These are phyloP conservation scores for Pangasius macronema DNA, from an alignment of 2,797 vertebrate genomes.

Conservation along the genomic window DNA sequence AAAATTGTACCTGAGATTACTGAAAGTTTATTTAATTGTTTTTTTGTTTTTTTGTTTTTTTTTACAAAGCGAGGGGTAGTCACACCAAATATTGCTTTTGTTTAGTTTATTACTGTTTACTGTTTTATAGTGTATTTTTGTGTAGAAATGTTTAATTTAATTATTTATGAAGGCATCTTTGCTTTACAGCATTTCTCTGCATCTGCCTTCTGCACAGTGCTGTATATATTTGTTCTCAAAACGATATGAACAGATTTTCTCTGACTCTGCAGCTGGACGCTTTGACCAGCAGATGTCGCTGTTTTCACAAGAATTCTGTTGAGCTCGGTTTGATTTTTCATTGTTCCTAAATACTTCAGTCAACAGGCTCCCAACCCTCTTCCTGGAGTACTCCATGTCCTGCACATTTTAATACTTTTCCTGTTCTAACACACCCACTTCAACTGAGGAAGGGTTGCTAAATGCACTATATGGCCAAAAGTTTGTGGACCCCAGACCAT, in stretches of 20 bases:
- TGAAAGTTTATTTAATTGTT: neutral
- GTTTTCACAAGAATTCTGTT: slow-evolving; percentile 6
- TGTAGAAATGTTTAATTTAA: neutral
- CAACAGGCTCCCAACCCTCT: neutral
- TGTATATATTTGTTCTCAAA: too few species aligned
- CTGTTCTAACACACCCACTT: neutral
- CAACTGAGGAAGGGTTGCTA: neutral
- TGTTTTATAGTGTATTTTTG: neutral
- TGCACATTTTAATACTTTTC: neutral
- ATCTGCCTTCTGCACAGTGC: too few species aligned
- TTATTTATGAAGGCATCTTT: neutral
- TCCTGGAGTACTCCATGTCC: neutral
- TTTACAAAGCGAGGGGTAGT: neutral
- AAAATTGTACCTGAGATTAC: too few species aligned
- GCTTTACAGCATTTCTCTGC: neutral
- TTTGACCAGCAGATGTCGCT: slow-evolving; percentile 49
- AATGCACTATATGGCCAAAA: neutral
- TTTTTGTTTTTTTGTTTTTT: too few species aligned
- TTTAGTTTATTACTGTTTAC: neutral
- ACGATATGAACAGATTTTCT: neutral
- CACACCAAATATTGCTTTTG: neutral
- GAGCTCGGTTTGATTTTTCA: neutral
- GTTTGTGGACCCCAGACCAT: too few species aligned
- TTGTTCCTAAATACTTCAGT: neutral
- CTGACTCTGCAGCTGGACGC: neutral